Evolutionary conservation across 2,888 invertebrate species (phyloP).

Genomic region (Plemyria rubiginata): DNA sequence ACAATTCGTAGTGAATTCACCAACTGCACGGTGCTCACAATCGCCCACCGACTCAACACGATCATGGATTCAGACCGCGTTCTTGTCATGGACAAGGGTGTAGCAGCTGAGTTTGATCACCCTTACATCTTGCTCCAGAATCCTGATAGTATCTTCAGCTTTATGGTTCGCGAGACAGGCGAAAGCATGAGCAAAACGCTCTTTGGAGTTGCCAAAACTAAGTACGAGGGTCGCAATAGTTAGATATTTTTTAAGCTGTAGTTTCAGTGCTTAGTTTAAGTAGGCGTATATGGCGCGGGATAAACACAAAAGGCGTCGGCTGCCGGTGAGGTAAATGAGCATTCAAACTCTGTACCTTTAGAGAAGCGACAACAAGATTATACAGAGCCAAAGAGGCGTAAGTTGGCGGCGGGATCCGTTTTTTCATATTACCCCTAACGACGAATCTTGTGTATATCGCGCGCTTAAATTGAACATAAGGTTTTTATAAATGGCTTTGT

Average conservation of each 20-base stretch:
- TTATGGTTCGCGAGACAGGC: conserved; percentile 89
- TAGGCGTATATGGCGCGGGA: neutral
- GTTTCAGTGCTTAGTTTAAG: neutral
- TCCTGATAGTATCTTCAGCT: conserved; percentile 84
- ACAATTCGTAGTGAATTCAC: conserved; percentile 92
- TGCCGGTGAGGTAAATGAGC: too few species aligned
- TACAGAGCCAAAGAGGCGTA: too few species aligned
- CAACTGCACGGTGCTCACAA: conserved; percentile 93
- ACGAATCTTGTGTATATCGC: too few species aligned
- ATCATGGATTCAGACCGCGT: conserved; percentile 96
- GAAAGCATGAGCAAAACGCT: conserved; percentile 68
- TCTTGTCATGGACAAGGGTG: conserved; percentile 93
- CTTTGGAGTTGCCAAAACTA: conserved; percentile 65
- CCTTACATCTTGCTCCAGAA: conserved; percentile 86
- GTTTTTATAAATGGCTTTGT: too few species aligned
- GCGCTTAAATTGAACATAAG: too few species aligned
- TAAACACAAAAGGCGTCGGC: too few species aligned
- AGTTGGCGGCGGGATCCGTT: too few species aligned
- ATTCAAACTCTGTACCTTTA: too few species aligned
- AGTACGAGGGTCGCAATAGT: conserved; percentile 51
- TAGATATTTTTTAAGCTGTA: neutral
- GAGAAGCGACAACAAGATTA: too few species aligned
- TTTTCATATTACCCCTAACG: too few species aligned
- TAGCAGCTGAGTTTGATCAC: conserved; percentile 88
- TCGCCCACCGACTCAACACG: conserved; percentile 95